Percentiles rank a stretch among this genome's conserved stretches.
phyloP scores from a whole-genome alignment of 1,140 invertebrate genomes.

The Heliconius congener region DNA sequence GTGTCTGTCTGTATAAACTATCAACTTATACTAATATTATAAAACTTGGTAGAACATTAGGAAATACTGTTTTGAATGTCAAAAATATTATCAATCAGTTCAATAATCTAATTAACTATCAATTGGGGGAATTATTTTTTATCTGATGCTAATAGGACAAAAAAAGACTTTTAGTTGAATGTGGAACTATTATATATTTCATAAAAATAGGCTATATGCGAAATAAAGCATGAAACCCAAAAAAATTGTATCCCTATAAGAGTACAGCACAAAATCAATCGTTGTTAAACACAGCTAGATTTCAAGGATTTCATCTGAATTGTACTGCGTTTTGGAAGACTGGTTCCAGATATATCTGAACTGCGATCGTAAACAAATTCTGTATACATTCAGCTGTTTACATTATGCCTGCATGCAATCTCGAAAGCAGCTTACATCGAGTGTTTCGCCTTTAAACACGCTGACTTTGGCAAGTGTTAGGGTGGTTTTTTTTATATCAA shows the following conservation, averaged over 20 bases:
- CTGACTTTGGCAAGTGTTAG: neutral
- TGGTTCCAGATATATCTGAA: constrained; percentile 17
- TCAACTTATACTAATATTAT: too few species aligned
- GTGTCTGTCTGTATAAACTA: too few species aligned
- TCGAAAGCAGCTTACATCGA: constrained; percentile 34
- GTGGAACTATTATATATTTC: neutral
- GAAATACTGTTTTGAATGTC: too few species aligned
- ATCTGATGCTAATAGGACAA: neutral
- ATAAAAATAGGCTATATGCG: neutral
- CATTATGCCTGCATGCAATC: constrained; percentile 39
- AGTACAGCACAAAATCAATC: neutral
- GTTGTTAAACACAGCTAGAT: neutral
- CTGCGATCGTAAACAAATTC: constrained; percentile 28
- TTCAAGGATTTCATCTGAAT: constrained; percentile 11
- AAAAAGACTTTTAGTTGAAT: too few species aligned
- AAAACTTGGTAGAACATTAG: too few species aligned
- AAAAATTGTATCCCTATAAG: neutral
- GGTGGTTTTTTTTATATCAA: neutral
- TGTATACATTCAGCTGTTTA: constrained; percentile 37
- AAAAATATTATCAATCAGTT: neutral
- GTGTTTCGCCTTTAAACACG: constrained; percentile 24
- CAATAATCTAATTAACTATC: neutral
- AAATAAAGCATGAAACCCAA: neutral
- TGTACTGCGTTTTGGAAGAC: neutral
- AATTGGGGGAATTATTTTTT: neutral